phyloP scores from a whole-genome alignment of 2,113 vertebrate species.

The Eudyptes chrysolophus region DNA sequence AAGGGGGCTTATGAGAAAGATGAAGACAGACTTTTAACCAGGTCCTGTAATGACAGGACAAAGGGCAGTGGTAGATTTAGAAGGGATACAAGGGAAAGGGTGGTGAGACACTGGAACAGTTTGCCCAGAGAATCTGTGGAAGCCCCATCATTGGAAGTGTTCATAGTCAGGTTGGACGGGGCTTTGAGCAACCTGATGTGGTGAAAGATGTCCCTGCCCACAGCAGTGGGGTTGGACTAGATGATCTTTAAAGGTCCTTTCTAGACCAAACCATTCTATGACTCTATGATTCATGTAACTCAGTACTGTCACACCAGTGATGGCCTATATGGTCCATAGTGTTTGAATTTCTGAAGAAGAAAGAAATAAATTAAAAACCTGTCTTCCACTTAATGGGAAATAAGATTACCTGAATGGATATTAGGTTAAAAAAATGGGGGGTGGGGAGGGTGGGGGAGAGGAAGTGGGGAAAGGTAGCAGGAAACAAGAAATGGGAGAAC shows the following conservation, averaged over 20 bases:
- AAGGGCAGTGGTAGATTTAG: neutral
- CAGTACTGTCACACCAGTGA: neutral
- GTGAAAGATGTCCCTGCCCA: neutral
- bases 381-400: neutral
- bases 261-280: neutral
- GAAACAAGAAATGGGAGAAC: neutral
- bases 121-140: neutral
- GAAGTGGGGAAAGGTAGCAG: neutral
- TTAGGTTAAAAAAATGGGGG: neutral
- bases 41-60: neutral
- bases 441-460: too few relatives aligned
- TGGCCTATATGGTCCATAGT: neutral
- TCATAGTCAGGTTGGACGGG: neutral
- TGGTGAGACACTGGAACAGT: neutral
- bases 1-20: accelerated
- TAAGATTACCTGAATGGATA: neutral
- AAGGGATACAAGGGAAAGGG: neutral
- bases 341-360: neutral
- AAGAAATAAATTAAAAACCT: neutral
- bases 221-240: neutral
- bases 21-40: neutral
- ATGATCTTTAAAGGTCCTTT: neutral
- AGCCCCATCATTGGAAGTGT: neutral
- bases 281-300: neutral
- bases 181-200: neutral